Evolutionary conservation across 2,113 vertebrate species (phyloP), one percentile per base, ranked within the genome.

Genomic region (Martes martes): DNA sequence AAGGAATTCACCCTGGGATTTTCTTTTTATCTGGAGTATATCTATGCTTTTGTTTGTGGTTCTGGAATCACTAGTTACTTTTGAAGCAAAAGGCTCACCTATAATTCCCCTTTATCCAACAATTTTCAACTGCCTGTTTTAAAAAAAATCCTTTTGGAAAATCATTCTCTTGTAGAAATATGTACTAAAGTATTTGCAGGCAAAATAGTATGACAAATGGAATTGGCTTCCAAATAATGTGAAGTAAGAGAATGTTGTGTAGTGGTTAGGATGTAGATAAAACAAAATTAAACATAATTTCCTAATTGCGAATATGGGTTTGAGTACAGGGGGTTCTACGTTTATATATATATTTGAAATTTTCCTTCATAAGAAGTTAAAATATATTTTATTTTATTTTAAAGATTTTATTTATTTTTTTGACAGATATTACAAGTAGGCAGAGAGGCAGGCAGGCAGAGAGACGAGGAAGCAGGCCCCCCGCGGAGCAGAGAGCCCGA

Each of bases 311-410:
- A 19, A 55, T 87, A 33, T 67, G 16, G 13, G 55, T 73, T 65
- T 87, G 45, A 18, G 16, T 26, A 50, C 15, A 74, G 13, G 36
- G 4, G 31, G 31, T 55, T 87, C 15, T 57, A 55, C 15, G 39
- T 93, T 57, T 63, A 86, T 10, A 61, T 45, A 45, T 52, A 39
- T 83, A 33, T 47, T 82, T 71, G 23, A 69, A 73, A 81, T 63
- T 67, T 95, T 84, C 31, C 57, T 96, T 96, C 28, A 36, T 74
- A 14, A 39, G 80, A 88, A 45, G 4, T 82, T 86, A 55, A 88
- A 88, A 50, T 65, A 21, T 19, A 11, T 45, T 73, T 69, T 47
- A 2, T 42, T 42, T 42, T 42, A 42, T 42, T 42, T 42, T 42
- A 42, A 42, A 42, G 39, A 42, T 42, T 42, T 42, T 42, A 42